These are phyloP conservation scores for Aphidius colemani DNA, from an alignment of 2,888 invertebrate species.

Conservation along the genomic window DNA sequence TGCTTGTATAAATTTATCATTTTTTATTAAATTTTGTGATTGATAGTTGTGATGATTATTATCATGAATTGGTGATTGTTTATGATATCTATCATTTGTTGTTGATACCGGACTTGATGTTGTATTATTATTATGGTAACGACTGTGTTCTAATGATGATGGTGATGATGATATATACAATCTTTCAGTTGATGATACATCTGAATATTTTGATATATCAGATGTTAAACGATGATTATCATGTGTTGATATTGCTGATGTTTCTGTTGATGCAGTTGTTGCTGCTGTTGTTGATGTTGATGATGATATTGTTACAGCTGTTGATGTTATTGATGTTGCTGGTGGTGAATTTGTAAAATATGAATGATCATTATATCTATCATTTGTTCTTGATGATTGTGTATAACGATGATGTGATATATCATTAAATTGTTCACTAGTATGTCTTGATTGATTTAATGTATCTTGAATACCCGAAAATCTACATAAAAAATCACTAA, in stretches of 20 bases:
- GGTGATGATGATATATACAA: constrained; percentile 50
- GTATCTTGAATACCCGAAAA: constrained; percentile 47
- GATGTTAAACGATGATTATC: constrained; percentile 20
- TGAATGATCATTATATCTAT: constrained; percentile 47
- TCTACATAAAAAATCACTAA: constrained; percentile 37
- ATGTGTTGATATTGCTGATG: constrained; percentile 5
- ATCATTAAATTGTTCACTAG: constrained; percentile 51
- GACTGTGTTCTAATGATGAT: constrained; percentile 49
- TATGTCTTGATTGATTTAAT: constrained; percentile 44
- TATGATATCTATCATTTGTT: constrained; percentile 41
- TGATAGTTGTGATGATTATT: constrained; percentile 32
- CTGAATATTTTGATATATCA: constrained; percentile 18
- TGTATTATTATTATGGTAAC: constrained; percentile 32
- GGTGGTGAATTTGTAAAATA: constrained; percentile 47
- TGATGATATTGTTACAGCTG: constrained; percentile 21
- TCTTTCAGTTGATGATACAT: constrained; percentile 47
- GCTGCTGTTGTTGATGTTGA: constrained; percentile 31
- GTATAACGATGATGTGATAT: constrained; percentile 47
- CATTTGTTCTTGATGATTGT: constrained; percentile 45
- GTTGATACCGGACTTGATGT: constrained; percentile 27
- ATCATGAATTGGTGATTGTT: constrained; percentile 45
- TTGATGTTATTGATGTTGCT: too few relatives aligned
- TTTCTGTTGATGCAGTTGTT: constrained; percentile 21
- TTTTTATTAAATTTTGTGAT: constrained; percentile 37
- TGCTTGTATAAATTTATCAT: constrained; percentile 52